Base-by-base conservation (phyloP, 2,888 invertebrate species). In the Pediacus dermestoides region DNA sequence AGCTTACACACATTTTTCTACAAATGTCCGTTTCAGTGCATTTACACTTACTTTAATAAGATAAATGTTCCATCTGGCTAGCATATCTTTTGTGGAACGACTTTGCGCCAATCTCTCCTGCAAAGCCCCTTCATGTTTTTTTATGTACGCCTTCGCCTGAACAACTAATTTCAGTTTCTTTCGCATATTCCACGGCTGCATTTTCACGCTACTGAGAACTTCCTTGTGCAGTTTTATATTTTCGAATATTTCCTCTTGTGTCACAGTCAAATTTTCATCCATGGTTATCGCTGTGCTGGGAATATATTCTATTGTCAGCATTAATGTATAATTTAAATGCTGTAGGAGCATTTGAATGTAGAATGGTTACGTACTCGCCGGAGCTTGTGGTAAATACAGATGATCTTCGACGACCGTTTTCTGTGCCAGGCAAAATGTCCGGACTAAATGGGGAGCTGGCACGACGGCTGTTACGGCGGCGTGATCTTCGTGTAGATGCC, bases 211-310 rank as follows among this genome's bases (percentile, higher is more conserved):
- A 48, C 85, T 83, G 45, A 94, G 72, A 1, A 94, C 89, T 68
- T 94, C 93, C 65, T 93, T 93, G 68, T 94, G 92, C 16, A 93
- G 70, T 50, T 86, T 82, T 42, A 94, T 84, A 60, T 90, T 92
- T 67, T 91, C 91, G 61, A 87, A 87, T 49, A 92, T 89, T 70
- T 90, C 88, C 61, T 91, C 90, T 61, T 91, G 86, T 0, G 82
- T 82, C 50, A 83, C 82, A 23, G 71, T 70, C 39, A 71, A 66
- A 52, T 77, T 75, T 14, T 88, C 89, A 43, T 88, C 89, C 66
- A 87, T 75, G 1, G 84, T 84, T 58, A 85, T 83, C 8, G 82
- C 85, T 9, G 85, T 87, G 47, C 87, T 87, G 62, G 34, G 51
- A 39, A 37, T 31, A 37, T 18, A 7, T 18, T 7, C n/a, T 18